phyloP scores from a whole-genome alignment of 2,888 invertebrate species.

The Pammene aurita region DNA sequence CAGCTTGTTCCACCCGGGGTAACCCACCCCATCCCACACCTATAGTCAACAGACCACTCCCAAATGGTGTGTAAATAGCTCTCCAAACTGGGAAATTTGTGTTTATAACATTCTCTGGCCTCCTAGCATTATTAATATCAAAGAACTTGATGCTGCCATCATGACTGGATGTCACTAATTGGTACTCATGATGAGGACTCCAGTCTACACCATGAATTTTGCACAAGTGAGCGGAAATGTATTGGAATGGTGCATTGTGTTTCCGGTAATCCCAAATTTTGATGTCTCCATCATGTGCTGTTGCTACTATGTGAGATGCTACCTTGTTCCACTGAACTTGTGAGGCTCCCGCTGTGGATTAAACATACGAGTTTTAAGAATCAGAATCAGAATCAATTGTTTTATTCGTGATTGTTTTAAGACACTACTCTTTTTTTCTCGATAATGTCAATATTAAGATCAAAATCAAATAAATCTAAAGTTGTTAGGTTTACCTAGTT shows the following conservation, averaged over 20 bases:
- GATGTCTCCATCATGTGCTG: constrained; percentile 97
- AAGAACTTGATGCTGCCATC: constrained; percentile 98
- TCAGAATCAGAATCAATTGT: no score
- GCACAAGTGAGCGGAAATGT: constrained; percentile 94
- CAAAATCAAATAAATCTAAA: no score
- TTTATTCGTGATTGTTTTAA: no score
- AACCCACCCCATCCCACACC: constrained; percentile 94
- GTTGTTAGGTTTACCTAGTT: no score
- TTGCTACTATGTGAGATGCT: constrained; percentile 92
- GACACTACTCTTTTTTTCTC: no score
- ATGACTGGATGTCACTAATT: constrained; percentile 95
- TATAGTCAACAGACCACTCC: constrained; percentile 94
- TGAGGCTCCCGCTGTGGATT: constrained; percentile 89
- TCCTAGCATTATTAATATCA: constrained; percentile 92
- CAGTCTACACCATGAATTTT: constrained; percentile 97
- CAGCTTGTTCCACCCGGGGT: constrained; percentile 90
- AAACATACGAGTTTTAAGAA: not conserved
- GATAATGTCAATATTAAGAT: no score
- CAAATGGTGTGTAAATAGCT: constrained; percentile 96
- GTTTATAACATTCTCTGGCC: constrained; percentile 92
- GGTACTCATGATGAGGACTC: constrained; percentile 93
- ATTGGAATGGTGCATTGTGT: constrained; percentile 92
- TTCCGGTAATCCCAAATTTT: constrained; percentile 98
- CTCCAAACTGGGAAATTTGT: constrained; percentile 96
- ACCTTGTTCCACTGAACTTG: constrained; percentile 97